phyloP scores from a whole-genome alignment of 2,113 vertebrate genomes.

The Passerina amoena region DNA sequence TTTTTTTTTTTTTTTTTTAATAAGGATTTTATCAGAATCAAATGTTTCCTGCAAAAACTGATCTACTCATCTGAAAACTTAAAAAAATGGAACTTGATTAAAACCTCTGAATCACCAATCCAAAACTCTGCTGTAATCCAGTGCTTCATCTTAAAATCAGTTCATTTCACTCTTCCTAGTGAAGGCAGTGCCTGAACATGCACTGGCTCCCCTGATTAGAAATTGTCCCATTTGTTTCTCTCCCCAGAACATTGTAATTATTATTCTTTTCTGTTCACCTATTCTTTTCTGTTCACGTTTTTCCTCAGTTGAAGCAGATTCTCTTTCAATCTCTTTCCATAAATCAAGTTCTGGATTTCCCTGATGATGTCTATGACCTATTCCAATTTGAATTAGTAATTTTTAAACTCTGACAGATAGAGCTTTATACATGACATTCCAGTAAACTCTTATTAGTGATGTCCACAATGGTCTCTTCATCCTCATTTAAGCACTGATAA shows the following conservation, averaged over 20 bases:
- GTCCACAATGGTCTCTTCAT: background rate
- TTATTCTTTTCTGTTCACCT: background rate
- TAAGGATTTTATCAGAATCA: background rate
- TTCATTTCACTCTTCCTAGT: background rate
- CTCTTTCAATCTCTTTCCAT: background rate
- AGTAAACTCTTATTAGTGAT: background rate
- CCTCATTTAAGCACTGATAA: background rate
- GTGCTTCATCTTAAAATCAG: background rate
- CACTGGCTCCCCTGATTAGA: background rate
- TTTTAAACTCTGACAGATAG: background rate
- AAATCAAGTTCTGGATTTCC: background rate
- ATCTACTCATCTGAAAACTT: background rate
- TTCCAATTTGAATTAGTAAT: background rate
- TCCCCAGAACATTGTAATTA: background rate
- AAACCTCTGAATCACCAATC: background rate
- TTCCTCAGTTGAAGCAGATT: background rate
- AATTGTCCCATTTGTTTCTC: background rate
- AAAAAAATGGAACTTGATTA: background rate
- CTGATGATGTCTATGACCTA: background rate
- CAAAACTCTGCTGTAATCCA: background rate
- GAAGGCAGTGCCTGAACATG: background rate
- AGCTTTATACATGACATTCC: background rate
- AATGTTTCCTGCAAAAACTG: background rate
- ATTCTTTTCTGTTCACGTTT: fast-evolving
- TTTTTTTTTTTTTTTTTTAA: background rate